Evolutionary conservation across 2,113 vertebrate species (phyloP).

Genomic region (Prionailurus viverrinus): DNA sequence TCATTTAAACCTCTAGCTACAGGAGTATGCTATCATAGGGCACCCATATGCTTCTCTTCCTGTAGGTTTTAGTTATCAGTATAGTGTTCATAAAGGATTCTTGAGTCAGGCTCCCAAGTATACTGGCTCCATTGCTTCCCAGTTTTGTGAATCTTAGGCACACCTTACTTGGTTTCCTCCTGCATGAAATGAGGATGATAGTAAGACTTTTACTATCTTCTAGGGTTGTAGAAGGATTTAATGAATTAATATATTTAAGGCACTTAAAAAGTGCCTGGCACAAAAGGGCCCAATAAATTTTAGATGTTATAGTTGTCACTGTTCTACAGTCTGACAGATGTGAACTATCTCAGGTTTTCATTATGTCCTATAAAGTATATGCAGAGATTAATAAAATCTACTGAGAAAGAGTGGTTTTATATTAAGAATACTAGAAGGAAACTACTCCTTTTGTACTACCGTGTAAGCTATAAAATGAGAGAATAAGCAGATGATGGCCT

Average conservation of each 20-base stretch:
- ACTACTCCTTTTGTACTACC: neutral
- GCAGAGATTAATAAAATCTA: neutral
- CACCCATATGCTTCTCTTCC: neutral
- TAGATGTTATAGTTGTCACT: conserved; percentile 2
- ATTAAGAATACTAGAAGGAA: neutral
- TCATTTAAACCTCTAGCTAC: neutral
- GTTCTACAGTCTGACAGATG: neutral
- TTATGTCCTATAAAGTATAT: neutral
- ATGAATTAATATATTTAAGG: conserved; percentile 38
- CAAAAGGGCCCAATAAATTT: neutral
- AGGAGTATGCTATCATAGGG: neutral
- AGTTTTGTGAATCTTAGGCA: neutral
- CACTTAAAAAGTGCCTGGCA: neutral
- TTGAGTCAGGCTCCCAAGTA: neutral
- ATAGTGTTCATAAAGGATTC: neutral
- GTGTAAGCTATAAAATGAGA: neutral
- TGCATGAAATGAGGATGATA: neutral
- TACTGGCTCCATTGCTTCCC: neutral
- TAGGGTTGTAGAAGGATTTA: neutral
- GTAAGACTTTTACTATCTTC: neutral
- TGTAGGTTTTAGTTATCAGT: neutral
- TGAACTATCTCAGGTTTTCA: neutral
- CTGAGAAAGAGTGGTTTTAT: neutral
- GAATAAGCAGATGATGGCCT: neutral
- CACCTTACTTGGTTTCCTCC: neutral